Evolutionary conservation across 2,888 invertebrate species (phyloP).

Genomic region (Ophion ellenae): DNA sequence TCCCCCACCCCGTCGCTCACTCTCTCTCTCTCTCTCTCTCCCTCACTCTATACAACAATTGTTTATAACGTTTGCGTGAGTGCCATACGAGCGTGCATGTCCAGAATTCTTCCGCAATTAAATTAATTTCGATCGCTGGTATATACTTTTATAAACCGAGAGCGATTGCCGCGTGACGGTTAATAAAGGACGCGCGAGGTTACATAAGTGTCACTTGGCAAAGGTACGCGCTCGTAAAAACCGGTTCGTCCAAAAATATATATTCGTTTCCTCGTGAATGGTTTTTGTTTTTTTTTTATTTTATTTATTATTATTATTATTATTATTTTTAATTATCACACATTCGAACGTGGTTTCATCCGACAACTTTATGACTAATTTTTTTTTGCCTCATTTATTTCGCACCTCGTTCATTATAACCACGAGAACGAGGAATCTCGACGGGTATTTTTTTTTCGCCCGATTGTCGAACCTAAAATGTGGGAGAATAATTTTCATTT

Average conservation of each 20-base stretch:
- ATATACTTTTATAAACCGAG: neutral
- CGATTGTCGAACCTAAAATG: neutral
- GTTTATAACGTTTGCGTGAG: slow-evolving; percentile 33
- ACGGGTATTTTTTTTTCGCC: neutral
- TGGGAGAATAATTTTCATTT: neutral
- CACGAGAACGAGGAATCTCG: neutral
- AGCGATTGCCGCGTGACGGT: neutral
- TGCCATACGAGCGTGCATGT: neutral
- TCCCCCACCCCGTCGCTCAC: neutral
- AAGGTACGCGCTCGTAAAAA: neutral
- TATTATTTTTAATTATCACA: neutral
- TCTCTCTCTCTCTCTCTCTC: neutral
- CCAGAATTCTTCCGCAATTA: neutral
- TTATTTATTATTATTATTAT: too few relatives aligned
- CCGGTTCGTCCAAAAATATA: neutral
- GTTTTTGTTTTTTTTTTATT: too few relatives aligned
- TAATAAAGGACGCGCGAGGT: neutral
- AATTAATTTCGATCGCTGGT: neutral
- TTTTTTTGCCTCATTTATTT: neutral
- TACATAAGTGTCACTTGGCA: neutral
- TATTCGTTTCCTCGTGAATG: neutral
- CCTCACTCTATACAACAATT: slow-evolving; percentile 27
- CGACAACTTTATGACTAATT: neutral
- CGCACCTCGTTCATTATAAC: neutral
- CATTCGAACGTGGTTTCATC: neutral